These are phyloP conservation scores for Drosophila lini DNA, from an alignment of 1,140 invertebrate species.

Conservation along the genomic window DNA sequence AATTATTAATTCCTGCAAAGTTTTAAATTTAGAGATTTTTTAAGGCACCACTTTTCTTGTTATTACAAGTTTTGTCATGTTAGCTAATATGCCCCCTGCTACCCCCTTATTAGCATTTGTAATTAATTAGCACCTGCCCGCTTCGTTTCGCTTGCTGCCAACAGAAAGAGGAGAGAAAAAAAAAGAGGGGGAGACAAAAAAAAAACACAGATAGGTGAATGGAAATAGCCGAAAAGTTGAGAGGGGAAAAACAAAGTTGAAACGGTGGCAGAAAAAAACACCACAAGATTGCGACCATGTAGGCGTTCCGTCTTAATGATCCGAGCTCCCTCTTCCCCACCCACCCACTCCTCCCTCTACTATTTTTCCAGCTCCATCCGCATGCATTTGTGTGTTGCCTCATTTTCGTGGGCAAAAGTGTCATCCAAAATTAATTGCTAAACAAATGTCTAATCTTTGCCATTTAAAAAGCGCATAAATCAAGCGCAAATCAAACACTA, in stretches of 20 bases:
- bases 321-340: background rate
- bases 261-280: constrained; percentile 28
- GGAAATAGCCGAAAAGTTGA: constrained; percentile 5
- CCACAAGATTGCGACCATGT: constrained; percentile 26
- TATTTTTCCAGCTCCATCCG: background rate
- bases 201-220: constrained; percentile 19
- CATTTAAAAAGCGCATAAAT: constrained; percentile 82
- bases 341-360: too few species aligned
- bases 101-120: constrained; percentile 42
- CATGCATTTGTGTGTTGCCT: constrained; percentile 39
- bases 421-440: constrained; percentile 78
- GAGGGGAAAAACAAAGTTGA: constrained; percentile 12
- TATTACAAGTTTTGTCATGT: too few species aligned
- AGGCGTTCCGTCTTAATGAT: constrained; percentile 42
- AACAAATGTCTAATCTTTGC: constrained; percentile 83
- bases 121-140: constrained; percentile 76
- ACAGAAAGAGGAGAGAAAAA: constrained; percentile 17
- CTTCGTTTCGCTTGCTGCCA: constrained; percentile 53
- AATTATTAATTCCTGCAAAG: too few species aligned
- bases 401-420: constrained; percentile 61
- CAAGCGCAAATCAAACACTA: constrained; percentile 77
- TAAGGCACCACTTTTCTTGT: too few species aligned
- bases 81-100: constrained; percentile 10
- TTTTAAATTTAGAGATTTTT: too few species aligned
- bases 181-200: background rate